Percentiles rank a stretch among this genome's conserved stretches.
Conservation (phyloP, 2,797 vertebrate genomes). For the Tenualosa thibaudeaui region DNA sequence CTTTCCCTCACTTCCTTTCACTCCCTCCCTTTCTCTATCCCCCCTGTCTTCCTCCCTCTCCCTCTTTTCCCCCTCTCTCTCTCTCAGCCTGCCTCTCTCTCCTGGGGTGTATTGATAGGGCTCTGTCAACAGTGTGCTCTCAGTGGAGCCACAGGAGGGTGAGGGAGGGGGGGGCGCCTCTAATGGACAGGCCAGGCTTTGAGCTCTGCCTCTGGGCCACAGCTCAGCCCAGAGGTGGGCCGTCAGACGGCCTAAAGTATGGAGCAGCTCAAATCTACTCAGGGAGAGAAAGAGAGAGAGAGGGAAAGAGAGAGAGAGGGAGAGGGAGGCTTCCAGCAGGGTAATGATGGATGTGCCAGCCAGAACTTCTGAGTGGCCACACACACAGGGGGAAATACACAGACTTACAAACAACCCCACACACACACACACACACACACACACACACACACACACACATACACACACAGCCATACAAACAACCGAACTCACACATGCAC, state of each 20-base stretch:
- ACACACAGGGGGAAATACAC: not conserved
- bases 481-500: too few species aligned
- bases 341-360: slow-evolving; percentile 20
- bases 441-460: not conserved
- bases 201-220: slow-evolving; percentile 7
- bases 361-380: not conserved
- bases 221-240: not conserved
- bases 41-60: not conserved
- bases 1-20: not conserved
- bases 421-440: not conserved
- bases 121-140: slow-evolving; percentile 18
- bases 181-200: slow-evolving; percentile 22
- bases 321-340: slow-evolving; percentile 3
- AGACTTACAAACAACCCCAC: not conserved
- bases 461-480: not conserved
- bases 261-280: not conserved
- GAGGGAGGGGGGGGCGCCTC: not conserved
- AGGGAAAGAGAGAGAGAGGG: too few species aligned
- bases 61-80: not conserved
- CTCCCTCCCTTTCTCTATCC: not conserved
- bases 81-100: not conserved
- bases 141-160: not conserved
- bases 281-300: not conserved
- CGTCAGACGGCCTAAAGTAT: not conserved
- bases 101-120: slow-evolving; percentile 16